A percentile compares a stretch with the other conserved stretches of the same genome.
These are phyloP conservation scores for Myotis findleyi DNA, from an alignment of 2,797 vertebrate species.

Conservation along the genomic window DNA sequence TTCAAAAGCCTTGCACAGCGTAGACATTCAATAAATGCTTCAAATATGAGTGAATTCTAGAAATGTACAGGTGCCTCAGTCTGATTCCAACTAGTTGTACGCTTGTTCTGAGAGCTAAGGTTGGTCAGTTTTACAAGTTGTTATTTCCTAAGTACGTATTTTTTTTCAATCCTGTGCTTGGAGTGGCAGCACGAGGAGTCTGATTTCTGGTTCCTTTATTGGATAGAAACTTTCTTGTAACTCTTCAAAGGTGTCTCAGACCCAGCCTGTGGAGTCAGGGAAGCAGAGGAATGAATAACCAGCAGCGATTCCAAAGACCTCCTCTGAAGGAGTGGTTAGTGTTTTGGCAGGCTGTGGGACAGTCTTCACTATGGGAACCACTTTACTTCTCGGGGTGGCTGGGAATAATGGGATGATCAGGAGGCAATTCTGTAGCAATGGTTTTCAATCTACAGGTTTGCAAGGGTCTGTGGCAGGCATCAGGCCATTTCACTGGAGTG, in stretches of 20 bases:
- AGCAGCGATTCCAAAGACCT: neutral
- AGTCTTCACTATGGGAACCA: neutral
- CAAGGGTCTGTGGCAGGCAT: neutral
- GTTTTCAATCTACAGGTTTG: conserved; percentile 36
- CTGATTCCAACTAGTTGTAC: neutral
- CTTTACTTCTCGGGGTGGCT: neutral
- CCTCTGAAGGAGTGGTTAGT: neutral
- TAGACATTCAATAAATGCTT: neutral
- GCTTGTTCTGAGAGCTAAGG: conserved; percentile 22
- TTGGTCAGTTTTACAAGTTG: neutral
- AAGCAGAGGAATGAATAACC: conserved; percentile 5
- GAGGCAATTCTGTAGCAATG: neutral
- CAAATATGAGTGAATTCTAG: neutral
- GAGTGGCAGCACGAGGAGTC: neutral
- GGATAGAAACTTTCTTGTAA: neutral
- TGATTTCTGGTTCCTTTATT: conserved; percentile 21
- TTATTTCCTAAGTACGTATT: neutral
- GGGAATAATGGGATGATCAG: neutral
- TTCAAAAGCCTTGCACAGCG: neutral
- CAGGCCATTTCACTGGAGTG: neutral
- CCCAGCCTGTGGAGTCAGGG: neutral
- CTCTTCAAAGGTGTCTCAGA: neutral
- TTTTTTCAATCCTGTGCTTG: neutral
- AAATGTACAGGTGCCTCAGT: neutral
- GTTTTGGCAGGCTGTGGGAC: neutral